phyloP scores from a whole-genome alignment of 2,797 vertebrate genomes.

The Tenualosa thibaudeaui region DNA sequence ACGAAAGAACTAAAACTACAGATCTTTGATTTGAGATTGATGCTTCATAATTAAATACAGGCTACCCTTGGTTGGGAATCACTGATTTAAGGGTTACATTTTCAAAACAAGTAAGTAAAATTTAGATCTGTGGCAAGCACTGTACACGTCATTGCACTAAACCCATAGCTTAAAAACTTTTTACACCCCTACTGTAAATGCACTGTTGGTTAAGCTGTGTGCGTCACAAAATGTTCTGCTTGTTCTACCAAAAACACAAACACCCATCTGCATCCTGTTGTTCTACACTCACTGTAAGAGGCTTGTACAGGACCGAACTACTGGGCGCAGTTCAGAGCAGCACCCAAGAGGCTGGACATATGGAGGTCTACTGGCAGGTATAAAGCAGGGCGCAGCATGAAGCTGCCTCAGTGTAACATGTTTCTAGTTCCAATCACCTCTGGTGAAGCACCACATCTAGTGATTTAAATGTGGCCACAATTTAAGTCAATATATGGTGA shows the following conservation, averaged over 20 bases:
- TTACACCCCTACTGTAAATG: no score
- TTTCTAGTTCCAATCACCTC: neutral
- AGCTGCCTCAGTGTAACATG: no score
- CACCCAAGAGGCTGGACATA: neutral
- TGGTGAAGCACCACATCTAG: neutral
- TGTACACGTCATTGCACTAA: no score
- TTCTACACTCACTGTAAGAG: neutral
- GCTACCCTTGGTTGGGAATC: no score
- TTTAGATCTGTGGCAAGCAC: no score
- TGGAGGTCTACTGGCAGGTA: neutral
- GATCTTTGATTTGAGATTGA: no score
- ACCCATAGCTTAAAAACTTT: no score
- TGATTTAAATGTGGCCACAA: neutral
- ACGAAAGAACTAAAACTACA: no score
- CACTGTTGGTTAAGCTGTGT: no score
- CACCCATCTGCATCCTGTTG: neutral
- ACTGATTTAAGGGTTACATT: no score
- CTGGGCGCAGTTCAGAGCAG: neutral
- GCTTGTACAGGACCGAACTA: no score
- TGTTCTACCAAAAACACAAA: neutral
- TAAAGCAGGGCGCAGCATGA: neutral
- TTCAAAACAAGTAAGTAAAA: neutral
- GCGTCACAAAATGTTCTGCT: neutral
- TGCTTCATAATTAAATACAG: no score
- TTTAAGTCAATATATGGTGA: neutral